Conservation (phyloP, 2,113 vertebrate species). For the Megaceryle maxima region DNA sequence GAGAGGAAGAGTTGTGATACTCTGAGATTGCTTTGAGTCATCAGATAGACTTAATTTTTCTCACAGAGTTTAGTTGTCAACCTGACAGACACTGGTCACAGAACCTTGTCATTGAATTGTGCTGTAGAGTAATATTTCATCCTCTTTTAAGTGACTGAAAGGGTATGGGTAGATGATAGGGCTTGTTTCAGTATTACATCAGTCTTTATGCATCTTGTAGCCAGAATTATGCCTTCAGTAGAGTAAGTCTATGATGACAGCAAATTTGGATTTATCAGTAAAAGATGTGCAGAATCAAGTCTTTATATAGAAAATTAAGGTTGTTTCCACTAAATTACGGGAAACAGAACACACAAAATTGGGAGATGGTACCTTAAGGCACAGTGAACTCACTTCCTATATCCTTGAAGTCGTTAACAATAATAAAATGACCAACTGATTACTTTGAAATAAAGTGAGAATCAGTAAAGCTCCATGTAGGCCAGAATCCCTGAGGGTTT, state of each 20-base stretch:
- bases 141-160: not conserved
- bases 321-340: not conserved
- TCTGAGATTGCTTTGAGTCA: not conserved
- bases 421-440: not conserved
- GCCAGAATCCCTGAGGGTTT: not conserved
- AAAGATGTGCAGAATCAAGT: not conserved
- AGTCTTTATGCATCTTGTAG: not conserved
- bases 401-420: not conserved
- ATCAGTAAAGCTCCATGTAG: not conserved
- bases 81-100: not conserved
- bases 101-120: not conserved
- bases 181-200: not conserved
- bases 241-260: not conserved
- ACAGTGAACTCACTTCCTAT: not conserved
- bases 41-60: not conserved
- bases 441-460: not conserved
- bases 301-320: not conserved
- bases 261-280: not conserved
- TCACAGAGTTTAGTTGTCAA: not conserved
- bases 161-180: not conserved
- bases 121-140: not conserved
- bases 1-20: not conserved
- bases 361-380: not conserved
- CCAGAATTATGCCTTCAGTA: not conserved
- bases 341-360: not conserved